phyloP scores from a whole-genome alignment of 2,888 invertebrate species.

The Cryptocephalus moraei region DNA sequence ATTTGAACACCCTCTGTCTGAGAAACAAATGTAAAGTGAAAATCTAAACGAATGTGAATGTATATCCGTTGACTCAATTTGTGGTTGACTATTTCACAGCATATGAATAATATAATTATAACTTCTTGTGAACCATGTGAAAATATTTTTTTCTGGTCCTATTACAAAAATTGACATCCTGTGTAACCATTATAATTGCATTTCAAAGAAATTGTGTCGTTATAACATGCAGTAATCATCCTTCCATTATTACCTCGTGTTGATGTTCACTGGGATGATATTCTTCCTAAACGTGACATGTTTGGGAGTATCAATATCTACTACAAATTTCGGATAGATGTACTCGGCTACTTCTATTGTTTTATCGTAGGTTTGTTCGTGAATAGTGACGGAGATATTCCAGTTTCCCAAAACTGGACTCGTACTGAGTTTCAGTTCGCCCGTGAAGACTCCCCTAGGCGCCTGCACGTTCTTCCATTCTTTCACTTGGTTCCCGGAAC shows the following conservation, averaged over 20 bases:
- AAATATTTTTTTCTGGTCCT: too few relatives aligned
- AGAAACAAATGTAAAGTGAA: too few relatives aligned
- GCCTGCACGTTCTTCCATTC: slow-evolving; percentile 62
- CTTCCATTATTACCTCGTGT: slow-evolving; percentile 58
- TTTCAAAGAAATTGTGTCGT: too few relatives aligned
- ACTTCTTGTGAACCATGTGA: too few relatives aligned
- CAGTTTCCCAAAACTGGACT: slow-evolving; percentile 81
- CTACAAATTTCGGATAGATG: slow-evolving; percentile 87
- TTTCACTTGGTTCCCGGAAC: slow-evolving; percentile 68
- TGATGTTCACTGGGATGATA: slow-evolving; percentile 65
- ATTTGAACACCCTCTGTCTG: too few relatives aligned
- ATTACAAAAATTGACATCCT: too few relatives aligned
- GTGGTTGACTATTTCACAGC: too few relatives aligned
- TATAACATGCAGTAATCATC: too few relatives aligned
- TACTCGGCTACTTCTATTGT: slow-evolving; percentile 80
- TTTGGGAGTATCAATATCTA: slow-evolving; percentile 70
- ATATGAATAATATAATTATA: too few relatives aligned
- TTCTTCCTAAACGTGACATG: slow-evolving; percentile 75
- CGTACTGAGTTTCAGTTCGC: slow-evolving; percentile 66
- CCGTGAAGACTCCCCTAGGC: slow-evolving; percentile 64
- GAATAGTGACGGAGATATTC: slow-evolving; percentile 62
- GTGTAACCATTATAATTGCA: too few relatives aligned
- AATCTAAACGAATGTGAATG: too few relatives aligned
- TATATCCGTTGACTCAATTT: too few relatives aligned
- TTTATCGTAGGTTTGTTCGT: slow-evolving; percentile 48